Conservation (phyloP, 2,888 invertebrate species). For the Orthonevra nobilis region DNA sequence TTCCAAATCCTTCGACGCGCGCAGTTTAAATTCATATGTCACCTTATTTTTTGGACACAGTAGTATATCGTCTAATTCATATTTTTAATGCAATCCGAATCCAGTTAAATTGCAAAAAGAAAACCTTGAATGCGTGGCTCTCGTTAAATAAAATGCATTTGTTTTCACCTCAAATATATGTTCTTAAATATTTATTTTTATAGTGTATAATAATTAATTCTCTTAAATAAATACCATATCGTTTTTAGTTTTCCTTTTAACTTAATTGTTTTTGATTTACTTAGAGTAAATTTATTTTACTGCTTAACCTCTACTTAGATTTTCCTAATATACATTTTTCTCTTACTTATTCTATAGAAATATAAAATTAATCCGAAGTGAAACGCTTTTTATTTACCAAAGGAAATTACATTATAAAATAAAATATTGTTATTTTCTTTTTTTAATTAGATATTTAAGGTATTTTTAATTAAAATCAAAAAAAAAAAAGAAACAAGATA, state of each 20-base stretch:
- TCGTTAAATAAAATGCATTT: constrained; percentile 2
- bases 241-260: constrained; percentile 31
- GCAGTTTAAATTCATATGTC: too few species aligned
- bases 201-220: constrained; percentile 2
- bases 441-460: constrained; percentile 9
- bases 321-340: constrained; percentile 41
- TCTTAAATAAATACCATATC: constrained; percentile 59
- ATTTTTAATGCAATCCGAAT: too few species aligned
- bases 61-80: too few species aligned
- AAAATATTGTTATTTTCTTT: constrained; percentile 3
- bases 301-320: constrained; percentile 39
- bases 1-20: too few species aligned
- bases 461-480: neutral
- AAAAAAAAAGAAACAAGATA: too few species aligned
- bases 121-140: too few species aligned
- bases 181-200: constrained; percentile 56
- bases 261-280: constrained; percentile 38
- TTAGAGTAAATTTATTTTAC: constrained; percentile 52
- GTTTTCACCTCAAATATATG: constrained; percentile 39
- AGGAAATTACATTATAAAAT: constrained; percentile 14
- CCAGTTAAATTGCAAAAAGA: too few species aligned
- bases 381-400: constrained; percentile 28
- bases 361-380: constrained; percentile 42
- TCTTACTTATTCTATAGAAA: constrained; percentile 11
- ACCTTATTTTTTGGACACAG: too few species aligned